Evolutionary conservation across 2,888 invertebrate species (phyloP).

Genomic region (Eupithecia exiguata): DNA sequence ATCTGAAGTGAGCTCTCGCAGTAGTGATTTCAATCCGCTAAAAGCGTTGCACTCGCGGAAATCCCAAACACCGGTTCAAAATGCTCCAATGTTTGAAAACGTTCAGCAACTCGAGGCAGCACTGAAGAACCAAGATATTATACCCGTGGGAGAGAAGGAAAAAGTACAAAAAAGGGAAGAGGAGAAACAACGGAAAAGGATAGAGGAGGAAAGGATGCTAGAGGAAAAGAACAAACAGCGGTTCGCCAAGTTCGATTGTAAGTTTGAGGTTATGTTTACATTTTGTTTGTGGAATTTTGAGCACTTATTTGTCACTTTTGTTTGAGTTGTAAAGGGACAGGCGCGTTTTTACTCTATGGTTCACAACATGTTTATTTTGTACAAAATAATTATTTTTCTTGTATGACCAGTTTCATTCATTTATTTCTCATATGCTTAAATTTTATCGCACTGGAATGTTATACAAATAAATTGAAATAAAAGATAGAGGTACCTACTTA

Average conservation of each 20-base stretch:
- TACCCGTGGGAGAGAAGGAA: conserved; percentile 63
- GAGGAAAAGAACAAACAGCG: conserved; percentile 72
- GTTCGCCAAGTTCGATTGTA: conserved; percentile 73
- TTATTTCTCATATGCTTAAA: too few relatives aligned
- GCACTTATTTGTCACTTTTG: background rate
- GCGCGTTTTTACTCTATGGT: too few relatives aligned
- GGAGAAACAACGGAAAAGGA: conserved; percentile 59
- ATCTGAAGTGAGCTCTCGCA: conserved; percentile 71
- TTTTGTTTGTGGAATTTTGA: background rate
- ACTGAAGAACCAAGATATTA: conserved; percentile 49
- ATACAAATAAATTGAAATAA: too few relatives aligned
- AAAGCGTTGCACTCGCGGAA: conserved; percentile 86
- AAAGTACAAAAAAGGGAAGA: conserved; percentile 64
- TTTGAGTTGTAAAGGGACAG: background rate
- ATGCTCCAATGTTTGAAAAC: conserved; percentile 87
- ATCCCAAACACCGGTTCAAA: conserved; percentile 79
- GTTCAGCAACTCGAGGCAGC: conserved; percentile 83
- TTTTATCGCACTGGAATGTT: too few relatives aligned
- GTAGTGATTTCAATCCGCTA: conserved; percentile 86
- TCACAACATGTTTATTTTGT: too few relatives aligned
- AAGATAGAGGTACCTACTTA: too few relatives aligned
- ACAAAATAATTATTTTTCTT: background rate
- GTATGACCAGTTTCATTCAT: too few relatives aligned
- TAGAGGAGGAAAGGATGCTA: conserved; percentile 56
- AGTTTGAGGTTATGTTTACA: conserved; percentile 70